These are phyloP conservation scores for Sitophilus oryzae DNA, from an alignment of 1,140 invertebrate species.

Conservation along the genomic window DNA sequence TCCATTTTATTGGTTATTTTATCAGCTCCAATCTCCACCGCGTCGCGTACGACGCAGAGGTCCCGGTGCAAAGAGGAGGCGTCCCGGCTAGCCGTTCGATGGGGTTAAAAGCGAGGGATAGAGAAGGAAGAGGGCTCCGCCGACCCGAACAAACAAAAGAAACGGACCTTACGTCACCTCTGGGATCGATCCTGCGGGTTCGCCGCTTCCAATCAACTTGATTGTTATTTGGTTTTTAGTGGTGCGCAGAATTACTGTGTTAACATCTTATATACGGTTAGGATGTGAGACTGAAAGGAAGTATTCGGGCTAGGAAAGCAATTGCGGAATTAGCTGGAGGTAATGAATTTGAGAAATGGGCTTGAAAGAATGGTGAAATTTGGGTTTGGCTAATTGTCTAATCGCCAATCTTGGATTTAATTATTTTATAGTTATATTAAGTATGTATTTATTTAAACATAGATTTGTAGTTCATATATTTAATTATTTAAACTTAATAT, in stretches of 20 bases:
- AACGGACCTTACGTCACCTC: slow-evolving; percentile 2
- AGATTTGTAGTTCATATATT: too few species aligned
- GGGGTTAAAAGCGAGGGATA: neutral
- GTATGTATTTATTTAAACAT: too few species aligned
- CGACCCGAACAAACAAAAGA: slow-evolving; percentile 2
- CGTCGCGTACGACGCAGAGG: neutral
- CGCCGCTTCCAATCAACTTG: neutral
- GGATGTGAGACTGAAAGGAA: neutral
- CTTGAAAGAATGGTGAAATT: too few species aligned
- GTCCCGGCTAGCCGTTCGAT: too few species aligned
- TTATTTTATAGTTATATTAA: too few species aligned
- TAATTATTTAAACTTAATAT: too few species aligned
- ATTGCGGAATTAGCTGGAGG: too few species aligned
- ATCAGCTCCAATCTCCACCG: neutral
- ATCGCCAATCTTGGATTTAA: too few species aligned
- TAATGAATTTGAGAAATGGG: too few species aligned
- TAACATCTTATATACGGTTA: neutral
- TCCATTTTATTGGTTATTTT: slow-evolving; percentile 6
- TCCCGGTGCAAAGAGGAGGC: neutral
- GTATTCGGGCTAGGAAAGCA: too few species aligned
- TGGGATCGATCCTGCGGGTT: neutral
- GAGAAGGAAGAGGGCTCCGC: neutral
- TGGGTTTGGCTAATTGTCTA: too few species aligned
- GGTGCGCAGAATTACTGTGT: neutral
- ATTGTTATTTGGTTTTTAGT: slow-evolving; percentile 5